Percentiles rank a stretch among this genome's conserved stretches.
Evolutionary conservation across 2,888 invertebrate genomes (phyloP).

Genomic region (Dendrolimus houi): DNA sequence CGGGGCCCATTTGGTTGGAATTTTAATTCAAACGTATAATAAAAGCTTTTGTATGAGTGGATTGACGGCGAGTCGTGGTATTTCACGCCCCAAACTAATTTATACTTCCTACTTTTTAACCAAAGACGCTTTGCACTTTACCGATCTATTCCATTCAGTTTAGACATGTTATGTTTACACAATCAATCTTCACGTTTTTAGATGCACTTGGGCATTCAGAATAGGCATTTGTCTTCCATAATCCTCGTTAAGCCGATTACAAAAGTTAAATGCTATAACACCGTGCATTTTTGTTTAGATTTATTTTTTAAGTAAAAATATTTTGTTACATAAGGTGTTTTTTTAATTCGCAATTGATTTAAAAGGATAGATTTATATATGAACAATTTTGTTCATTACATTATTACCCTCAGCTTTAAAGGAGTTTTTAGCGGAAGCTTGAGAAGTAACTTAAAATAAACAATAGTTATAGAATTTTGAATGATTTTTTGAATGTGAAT

Average conservation of each 20-base stretch:
- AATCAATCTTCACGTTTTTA: slow-evolving; percentile 3
- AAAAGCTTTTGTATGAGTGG: slow-evolving; percentile 35
- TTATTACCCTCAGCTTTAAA: too few relatives aligned
- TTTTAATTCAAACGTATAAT: slow-evolving; percentile 46
- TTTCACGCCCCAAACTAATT: slow-evolving; percentile 62
- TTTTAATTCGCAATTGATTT: too few relatives aligned
- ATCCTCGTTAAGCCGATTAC: not conserved
- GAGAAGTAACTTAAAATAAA: too few relatives aligned
- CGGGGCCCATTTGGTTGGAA: slow-evolving; percentile 29
- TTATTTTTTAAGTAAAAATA: too few relatives aligned
- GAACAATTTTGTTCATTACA: too few relatives aligned
- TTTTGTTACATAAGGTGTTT: too few relatives aligned
- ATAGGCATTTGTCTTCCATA: not conserved
- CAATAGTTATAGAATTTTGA: too few relatives aligned
- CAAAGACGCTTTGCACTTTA: slow-evolving; percentile 16
- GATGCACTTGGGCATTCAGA: not conserved
- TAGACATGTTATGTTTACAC: not conserved
- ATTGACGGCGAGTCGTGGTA: slow-evolving; percentile 45
- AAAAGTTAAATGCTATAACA: not conserved
- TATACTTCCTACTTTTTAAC: slow-evolving; percentile 50
- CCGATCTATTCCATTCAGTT: slow-evolving; percentile 11
- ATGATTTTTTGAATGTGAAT: too few relatives aligned
- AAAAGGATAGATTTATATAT: too few relatives aligned
- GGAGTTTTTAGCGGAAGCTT: too few relatives aligned
- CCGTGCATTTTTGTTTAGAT: too few relatives aligned